Percentiles rank a stretch among this genome's conserved stretches.
Evolutionary conservation across 2,797 vertebrate species (phyloP).

Genomic region (Spea hammondii): DNA sequence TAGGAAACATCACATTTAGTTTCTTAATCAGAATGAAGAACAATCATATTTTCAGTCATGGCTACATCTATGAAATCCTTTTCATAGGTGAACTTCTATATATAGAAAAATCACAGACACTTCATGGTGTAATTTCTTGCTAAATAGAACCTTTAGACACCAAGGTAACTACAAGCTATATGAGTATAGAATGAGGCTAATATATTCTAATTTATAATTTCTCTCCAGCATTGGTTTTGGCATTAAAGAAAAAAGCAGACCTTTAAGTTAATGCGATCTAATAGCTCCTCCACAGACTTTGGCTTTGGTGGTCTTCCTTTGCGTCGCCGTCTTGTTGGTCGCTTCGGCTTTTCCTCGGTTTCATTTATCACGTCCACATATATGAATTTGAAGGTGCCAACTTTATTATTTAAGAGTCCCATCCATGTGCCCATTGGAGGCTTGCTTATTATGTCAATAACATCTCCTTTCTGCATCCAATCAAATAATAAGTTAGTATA

Average conservation of each 20-base stretch:
- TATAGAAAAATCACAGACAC: no score
- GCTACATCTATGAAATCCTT: no score
- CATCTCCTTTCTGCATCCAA: constrained; percentile 84
- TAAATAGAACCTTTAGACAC: no score
- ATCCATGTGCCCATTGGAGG: constrained; percentile 99
- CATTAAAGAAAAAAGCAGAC: constrained; percentile 61
- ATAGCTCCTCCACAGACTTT: constrained; percentile 91
- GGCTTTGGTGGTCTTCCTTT: constrained; percentile 90
- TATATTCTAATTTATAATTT: no score
- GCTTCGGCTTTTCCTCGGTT: constrained; percentile 92
- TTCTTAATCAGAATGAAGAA: background rate
- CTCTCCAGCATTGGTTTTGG: no score
- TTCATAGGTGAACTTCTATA: no score
- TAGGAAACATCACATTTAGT: constrained; percentile 25
- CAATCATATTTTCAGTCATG: no score
- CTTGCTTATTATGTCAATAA: constrained; percentile 98
- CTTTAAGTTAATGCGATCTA: constrained; percentile 94
- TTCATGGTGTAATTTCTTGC: no score
- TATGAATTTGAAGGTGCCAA: constrained; percentile 98
- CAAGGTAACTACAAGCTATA: no score
- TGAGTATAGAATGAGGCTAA: no score
- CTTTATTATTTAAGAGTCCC: constrained; percentile 97
- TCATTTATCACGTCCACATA: constrained; percentile 94
- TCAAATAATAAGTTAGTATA: constrained; percentile 26
- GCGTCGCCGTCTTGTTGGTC: constrained; percentile 82